Percentiles rank a stretch among this genome's conserved stretches.
These are phyloP conservation scores for Gnathonemus echidnorhynchus DNA, from an alignment of 2,113 vertebrate genomes.

Conservation along the genomic window DNA sequence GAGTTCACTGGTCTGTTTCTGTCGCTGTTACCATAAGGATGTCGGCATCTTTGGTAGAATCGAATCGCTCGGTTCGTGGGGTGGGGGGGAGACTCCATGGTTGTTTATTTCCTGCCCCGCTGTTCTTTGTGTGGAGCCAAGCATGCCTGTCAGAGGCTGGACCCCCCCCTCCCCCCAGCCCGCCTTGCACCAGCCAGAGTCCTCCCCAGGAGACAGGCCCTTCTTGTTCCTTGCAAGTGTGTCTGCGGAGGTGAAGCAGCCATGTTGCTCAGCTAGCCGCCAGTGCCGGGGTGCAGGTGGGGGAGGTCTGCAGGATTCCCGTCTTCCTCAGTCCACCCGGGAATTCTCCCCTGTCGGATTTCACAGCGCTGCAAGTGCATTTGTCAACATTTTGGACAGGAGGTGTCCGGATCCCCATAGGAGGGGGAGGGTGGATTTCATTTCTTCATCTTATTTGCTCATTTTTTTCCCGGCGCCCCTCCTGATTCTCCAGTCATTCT, in stretches of 20 bases:
- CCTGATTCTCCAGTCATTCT: not conserved
- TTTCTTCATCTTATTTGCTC: not conserved
- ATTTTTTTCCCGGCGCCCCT: not conserved
- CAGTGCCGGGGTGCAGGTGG: too few species aligned
- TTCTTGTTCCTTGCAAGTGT: not conserved
- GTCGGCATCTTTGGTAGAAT: not conserved
- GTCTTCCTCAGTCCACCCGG: not conserved
- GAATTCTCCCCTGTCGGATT: not conserved
- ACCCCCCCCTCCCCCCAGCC: not conserved
- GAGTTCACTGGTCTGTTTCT: not conserved
- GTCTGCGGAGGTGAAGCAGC: not conserved
- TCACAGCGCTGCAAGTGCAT: not conserved
- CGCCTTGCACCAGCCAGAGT: not conserved
- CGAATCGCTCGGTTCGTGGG: not conserved
- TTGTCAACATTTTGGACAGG: not conserved
- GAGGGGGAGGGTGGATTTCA: not conserved
- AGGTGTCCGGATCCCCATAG: not conserved
- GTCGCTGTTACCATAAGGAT: not conserved
- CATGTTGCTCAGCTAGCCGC: not conserved
- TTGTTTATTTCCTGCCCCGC: constrained; percentile 5
- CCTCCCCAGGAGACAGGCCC: not conserved
- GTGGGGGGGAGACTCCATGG: not conserved
- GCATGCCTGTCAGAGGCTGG: not conserved
- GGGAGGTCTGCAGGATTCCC: not conserved
- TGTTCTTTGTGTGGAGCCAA: constrained; percentile 16